A percentile compares a stretch with the other conserved stretches of the same genome.
These are phyloP conservation scores for Eira barbara DNA, from an alignment of 2,113 vertebrate genomes.

Conservation along the genomic window DNA sequence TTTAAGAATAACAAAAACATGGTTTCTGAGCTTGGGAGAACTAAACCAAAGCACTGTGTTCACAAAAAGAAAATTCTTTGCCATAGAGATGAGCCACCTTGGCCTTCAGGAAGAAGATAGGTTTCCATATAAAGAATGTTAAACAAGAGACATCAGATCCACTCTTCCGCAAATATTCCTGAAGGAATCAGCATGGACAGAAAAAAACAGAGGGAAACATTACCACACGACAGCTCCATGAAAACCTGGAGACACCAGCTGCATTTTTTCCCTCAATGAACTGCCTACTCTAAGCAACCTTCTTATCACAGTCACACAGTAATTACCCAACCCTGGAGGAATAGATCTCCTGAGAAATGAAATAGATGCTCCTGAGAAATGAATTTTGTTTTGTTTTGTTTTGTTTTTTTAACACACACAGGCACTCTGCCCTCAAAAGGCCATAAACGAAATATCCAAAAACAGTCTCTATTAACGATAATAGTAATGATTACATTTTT, in stretches of 20 bases:
- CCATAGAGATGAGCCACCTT: background rate
- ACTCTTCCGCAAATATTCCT: background rate
- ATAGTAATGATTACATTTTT: background rate
- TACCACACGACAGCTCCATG: background rate
- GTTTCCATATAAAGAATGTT: slow-evolving; percentile 44
- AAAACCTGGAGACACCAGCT: background rate
- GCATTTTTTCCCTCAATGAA: slow-evolving; percentile 37
- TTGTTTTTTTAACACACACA: background rate
- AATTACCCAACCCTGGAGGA: background rate
- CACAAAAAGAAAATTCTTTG: slow-evolving; percentile 41
- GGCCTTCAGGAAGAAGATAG: background rate
- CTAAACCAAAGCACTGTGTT: background rate
- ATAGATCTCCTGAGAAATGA: background rate
- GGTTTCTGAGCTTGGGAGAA: background rate
- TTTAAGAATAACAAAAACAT: background rate
- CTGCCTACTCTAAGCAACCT: slow-evolving; percentile 16
- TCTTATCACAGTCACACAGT: background rate
- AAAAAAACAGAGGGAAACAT: background rate
- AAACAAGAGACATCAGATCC: background rate
- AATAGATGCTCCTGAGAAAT: background rate
- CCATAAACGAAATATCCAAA: background rate
- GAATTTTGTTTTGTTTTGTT: background rate
- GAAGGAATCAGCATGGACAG: background rate
- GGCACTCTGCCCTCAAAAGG: background rate
- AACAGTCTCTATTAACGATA: background rate